Base-by-base conservation (phyloP, 2,888 invertebrate genomes). In the Arenicola marina region DNA sequence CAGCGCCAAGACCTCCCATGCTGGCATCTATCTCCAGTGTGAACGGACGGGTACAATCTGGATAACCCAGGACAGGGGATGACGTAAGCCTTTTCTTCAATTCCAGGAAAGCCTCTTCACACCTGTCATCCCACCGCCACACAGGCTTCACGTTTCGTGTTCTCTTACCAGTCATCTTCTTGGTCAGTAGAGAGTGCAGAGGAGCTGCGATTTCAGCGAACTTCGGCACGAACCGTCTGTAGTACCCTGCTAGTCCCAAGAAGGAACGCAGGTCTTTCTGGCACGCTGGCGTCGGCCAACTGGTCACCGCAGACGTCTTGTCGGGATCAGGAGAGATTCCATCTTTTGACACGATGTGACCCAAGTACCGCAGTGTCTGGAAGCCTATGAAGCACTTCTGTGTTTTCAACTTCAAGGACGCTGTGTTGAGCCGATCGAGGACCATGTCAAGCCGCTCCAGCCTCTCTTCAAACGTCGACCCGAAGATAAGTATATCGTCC, bases 401-500 rank as follows among this genome's bases (percentile, higher is more conserved):
- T 0, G 70, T 66, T n/a, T 68, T 68, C 2, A 70, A 26, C 32
- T 69, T 71, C 4, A 75, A 58, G 28, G 54, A 59, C 32, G 51
- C 54, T 1, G 64, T 43, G 7, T 43, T 26, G 1, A 73, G 58
- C 32, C 66, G 45, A 4, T 45, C 28, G n/a, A 75, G 56, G 1
- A 73, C 69, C 26, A 59, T 56, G 7, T 69, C 65, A 26, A 73
- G 59, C 4, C 68, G 51, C 26, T 62, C 51, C 1, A 72, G 43
- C n/a, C 59, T 63, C 45, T 71, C 67, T 18, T 69, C 61, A 32
- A 65, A 66, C 2, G 69, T 66, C 21, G 21, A n/a, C 1, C 65
- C 65, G 54, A 65, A 72, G 1, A 72, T 64, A 33, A 71, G 31
- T 29, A 73, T 65, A 43, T 71, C 72, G 51, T 71, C 73, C 31